These are phyloP conservation scores for Cheilosia pagana DNA, from an alignment of 2,888 invertebrate genomes.

Conservation along the genomic window DNA sequence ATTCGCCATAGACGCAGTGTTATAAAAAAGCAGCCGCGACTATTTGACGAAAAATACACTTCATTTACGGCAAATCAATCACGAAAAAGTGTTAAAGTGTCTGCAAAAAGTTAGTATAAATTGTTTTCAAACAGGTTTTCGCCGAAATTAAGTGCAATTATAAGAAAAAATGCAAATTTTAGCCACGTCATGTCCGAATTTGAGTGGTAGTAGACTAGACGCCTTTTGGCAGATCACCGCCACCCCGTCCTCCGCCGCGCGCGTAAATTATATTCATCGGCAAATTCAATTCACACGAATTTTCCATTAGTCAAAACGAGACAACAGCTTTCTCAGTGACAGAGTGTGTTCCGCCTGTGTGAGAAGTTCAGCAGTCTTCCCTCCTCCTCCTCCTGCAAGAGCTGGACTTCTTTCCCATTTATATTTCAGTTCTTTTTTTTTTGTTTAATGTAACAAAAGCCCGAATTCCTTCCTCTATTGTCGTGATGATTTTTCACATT, in stretches of 20 bases:
- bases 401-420: conserved; percentile 71
- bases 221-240: conserved; percentile 75
- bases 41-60: conserved; percentile 61
- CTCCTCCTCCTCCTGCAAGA: conserved; percentile 56
- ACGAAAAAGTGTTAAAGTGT: conserved; percentile 75
- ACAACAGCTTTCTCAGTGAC: conserved; percentile 28
- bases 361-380: conserved; percentile 60
- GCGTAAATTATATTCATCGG: conserved; percentile 73
- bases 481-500: conserved; percentile 44
- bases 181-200: conserved; percentile 77
- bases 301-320: conserved; percentile 40
- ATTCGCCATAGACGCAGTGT: conserved; percentile 77
- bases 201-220: conserved; percentile 73
- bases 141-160: conserved; percentile 58
- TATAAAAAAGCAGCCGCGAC: conserved; percentile 68
- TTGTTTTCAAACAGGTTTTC: conserved; percentile 55
- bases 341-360: conserved; percentile 41
- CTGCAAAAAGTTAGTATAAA: conserved; percentile 70
- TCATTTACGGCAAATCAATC: conserved; percentile 57
- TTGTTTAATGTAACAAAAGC: conserved; percentile 27
- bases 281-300: conserved; percentile 62
- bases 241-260: conserved; percentile 72
- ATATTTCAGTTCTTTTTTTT: conserved; percentile 55
- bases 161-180: conserved; percentile 69
- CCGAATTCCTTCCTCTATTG: conserved; percentile 29